phyloP scores from a whole-genome alignment of 53 echinoderm and acorn worm species.

The Luidia sarsii region DNA sequence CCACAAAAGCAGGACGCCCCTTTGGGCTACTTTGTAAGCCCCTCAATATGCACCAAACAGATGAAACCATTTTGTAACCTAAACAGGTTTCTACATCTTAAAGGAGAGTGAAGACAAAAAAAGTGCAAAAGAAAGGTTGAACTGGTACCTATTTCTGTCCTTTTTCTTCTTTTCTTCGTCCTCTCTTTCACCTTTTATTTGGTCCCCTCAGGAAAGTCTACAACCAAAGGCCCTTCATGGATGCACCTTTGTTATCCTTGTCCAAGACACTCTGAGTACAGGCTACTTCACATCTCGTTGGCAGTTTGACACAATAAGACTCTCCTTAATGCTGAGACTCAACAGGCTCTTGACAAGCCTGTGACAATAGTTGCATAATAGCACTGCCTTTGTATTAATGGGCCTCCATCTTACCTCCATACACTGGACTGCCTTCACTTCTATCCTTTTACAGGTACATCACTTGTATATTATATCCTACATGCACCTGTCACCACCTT shows the following conservation, averaged over 20 bases:
- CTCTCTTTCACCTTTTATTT: too few relatives aligned
- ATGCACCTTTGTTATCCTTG: background rate
- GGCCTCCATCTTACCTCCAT: too few relatives aligned
- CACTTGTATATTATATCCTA: too few relatives aligned
- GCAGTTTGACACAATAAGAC: slow-evolving; percentile 15
- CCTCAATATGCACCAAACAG: background rate
- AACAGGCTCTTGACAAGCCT: background rate
- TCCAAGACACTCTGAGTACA: background rate
- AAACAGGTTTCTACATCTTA: slow-evolving; percentile 6
- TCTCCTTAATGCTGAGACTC: slow-evolving; percentile 21
- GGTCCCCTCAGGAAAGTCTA: too few relatives aligned
- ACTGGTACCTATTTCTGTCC: too few relatives aligned
- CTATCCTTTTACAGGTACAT: too few relatives aligned
- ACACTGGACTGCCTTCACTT: too few relatives aligned
- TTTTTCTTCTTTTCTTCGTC: too few relatives aligned
- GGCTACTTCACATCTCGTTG: slow-evolving; percentile 27
- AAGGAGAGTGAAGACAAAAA: slow-evolving; percentile 1
- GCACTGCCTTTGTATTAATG: background rate
- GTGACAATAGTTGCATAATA: slow-evolving; percentile 8
- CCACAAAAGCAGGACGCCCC: background rate
- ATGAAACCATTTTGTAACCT: slow-evolving; percentile 36
- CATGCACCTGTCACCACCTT: too few relatives aligned
- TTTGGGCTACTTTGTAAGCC: background rate
- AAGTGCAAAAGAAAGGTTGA: too few relatives aligned
- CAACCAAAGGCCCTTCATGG: background rate